These are phyloP conservation scores for Amaurobius ferox DNA, from an alignment of 2,888 invertebrate genomes.

Conservation along the genomic window DNA sequence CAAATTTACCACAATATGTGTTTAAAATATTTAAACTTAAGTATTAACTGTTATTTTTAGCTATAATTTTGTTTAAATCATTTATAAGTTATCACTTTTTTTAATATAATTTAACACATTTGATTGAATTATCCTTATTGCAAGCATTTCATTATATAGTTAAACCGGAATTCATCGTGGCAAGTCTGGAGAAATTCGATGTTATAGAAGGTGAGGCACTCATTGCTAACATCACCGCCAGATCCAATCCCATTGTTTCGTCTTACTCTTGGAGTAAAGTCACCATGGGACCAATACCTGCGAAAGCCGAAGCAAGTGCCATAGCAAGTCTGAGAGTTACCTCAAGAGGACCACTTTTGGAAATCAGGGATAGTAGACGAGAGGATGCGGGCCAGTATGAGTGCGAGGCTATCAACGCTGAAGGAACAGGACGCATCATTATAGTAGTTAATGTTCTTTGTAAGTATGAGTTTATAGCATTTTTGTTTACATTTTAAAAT, in stretches of 20 bases:
- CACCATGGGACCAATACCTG: constrained; percentile 80
- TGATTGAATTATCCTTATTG: too few species aligned
- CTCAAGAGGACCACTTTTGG: constrained; percentile 81
- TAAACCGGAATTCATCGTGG: constrained; percentile 78
- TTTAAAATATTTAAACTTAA: too few species aligned
- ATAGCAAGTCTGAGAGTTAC: constrained; percentile 42
- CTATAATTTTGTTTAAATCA: too few species aligned
- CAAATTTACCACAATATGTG: too few species aligned
- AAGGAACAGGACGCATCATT: constrained; percentile 87
- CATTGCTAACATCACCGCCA: constrained; percentile 86
- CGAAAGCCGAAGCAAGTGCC: not conserved
- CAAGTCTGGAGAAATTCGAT: constrained; percentile 76
- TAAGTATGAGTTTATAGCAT: too few species aligned
- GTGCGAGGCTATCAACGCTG: constrained; percentile 91
- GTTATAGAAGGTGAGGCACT: constrained; percentile 86
- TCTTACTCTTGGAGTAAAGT: constrained; percentile 88
- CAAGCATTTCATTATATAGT: constrained; percentile 76
- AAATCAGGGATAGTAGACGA: constrained; percentile 87
- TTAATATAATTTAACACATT: too few species aligned
- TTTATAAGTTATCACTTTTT: too few species aligned
- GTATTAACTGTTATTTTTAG: too few species aligned
- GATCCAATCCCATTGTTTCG: constrained; percentile 89
- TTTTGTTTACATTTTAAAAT: too few species aligned
- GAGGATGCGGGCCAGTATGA: constrained; percentile 91
- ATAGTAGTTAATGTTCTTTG: constrained; percentile 89